Percentiles rank a stretch among this genome's conserved stretches.
Evolutionary conservation across 2,888 invertebrate species (phyloP).

Genomic region (Drosophila neotestacea): DNA sequence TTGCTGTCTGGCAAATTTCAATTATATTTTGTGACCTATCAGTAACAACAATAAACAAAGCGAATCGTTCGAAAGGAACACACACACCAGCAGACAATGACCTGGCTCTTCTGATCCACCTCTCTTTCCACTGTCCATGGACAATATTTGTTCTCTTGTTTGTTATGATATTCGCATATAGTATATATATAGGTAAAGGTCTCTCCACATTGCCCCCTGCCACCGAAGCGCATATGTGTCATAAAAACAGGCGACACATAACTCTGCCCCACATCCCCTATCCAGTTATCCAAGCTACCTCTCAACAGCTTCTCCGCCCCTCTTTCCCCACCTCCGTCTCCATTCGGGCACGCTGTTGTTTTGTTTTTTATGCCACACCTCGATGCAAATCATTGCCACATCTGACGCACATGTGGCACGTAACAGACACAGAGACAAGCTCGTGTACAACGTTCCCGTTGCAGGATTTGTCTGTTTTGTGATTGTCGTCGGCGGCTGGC

Average conservation of each 20-base stretch:
- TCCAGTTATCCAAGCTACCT: not conserved
- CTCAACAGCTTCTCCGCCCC: not conserved
- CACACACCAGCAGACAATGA: not conserved
- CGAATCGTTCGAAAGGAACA: constrained; percentile 13
- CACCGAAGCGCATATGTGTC: constrained; percentile 65
- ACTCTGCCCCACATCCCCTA: constrained; percentile 52
- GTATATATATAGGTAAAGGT: constrained; percentile 34
- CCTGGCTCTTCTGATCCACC: not conserved
- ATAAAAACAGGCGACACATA: constrained; percentile 75
- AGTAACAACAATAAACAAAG: constrained; percentile 69
- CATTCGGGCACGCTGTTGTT: constrained; percentile 39
- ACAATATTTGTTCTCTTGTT: constrained; percentile 18
- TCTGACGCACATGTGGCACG: constrained; percentile 80
- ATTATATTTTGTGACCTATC: constrained; percentile 77
- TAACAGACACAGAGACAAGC: constrained; percentile 76
- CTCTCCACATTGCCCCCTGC: not conserved
- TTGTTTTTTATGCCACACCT: constrained; percentile 81
- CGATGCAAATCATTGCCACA: constrained; percentile 80
- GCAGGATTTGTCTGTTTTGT: constrained; percentile 77
- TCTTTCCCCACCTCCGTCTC: too few species aligned
- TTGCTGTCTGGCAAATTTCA: constrained; percentile 61
- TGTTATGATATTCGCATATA: constrained; percentile 53
- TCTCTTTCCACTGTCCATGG: not conserved
- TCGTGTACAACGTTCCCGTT: constrained; percentile 50
- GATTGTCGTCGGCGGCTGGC: constrained; percentile 56